Percentiles rank a stretch among this genome's conserved stretches.
Evolutionary conservation across 2,888 invertebrate species (phyloP).

Genomic region (Subacronicta megacephala): DNA sequence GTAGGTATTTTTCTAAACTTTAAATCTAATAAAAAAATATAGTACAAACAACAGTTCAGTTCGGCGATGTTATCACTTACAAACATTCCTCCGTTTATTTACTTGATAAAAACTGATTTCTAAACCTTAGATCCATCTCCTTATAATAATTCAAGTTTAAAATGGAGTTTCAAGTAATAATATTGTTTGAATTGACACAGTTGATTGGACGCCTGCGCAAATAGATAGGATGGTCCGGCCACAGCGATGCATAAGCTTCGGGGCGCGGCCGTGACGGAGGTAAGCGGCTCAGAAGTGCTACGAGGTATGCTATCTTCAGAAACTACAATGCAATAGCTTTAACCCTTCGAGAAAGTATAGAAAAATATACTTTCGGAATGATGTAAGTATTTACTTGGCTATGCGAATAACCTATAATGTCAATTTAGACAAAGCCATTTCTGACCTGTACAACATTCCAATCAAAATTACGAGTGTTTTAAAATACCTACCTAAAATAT

Average conservation of each 20-base stretch:
- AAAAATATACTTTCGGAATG: background rate
- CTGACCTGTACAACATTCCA: too few species aligned
- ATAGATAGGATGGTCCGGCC: conserved; percentile 73
- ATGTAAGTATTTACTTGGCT: background rate
- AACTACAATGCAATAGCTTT: conserved; percentile 51
- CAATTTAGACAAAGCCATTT: too few species aligned
- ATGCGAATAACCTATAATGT: background rate
- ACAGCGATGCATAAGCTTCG: conserved; percentile 65
- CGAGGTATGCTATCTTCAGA: conserved; percentile 47
- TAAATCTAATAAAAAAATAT: too few species aligned
- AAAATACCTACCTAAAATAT: too few species aligned
- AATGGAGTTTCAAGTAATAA: conserved; percentile 50
- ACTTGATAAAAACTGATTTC: background rate
- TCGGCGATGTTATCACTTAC: too few species aligned
- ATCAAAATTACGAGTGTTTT: too few species aligned
- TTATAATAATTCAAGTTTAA: conserved; percentile 18
- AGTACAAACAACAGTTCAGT: too few species aligned
- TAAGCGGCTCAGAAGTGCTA: conserved; percentile 76
- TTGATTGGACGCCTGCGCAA: conserved; percentile 73
- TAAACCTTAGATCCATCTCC: conserved; percentile 7
- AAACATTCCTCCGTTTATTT: background rate
- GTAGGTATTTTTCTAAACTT: too few species aligned
- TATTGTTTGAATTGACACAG: conserved; percentile 59
- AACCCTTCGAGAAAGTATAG: conserved; percentile 16
- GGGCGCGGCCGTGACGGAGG: conserved; percentile 63